These are phyloP conservation scores for Carapus acus DNA, from an alignment of 2,797 vertebrate genomes.

Conservation along the genomic window DNA sequence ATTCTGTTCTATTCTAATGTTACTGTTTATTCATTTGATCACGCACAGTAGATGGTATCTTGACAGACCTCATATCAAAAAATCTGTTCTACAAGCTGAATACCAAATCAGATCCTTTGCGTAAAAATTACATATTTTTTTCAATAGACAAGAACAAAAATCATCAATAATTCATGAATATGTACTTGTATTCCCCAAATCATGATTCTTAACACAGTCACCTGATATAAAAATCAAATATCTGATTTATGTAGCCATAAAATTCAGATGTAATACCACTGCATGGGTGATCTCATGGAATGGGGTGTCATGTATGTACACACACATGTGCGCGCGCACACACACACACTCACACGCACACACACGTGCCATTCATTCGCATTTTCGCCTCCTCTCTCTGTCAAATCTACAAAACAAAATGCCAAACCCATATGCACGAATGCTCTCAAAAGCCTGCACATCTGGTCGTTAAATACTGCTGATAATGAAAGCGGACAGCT, in stretches of 20 bases:
- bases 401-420: slow-evolving; percentile 8
- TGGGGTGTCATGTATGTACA: neutral
- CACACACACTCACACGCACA: neutral
- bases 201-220: neutral
- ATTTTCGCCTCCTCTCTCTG: neutral
- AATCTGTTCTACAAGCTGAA: too few species aligned
- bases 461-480: slow-evolving; percentile 15
- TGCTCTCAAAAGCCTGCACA: slow-evolving; percentile 3
- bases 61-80: too few species aligned
- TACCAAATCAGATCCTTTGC: too few species aligned
- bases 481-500: slow-evolving; percentile 10
- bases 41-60: too few species aligned
- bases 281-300: slow-evolving; percentile 1
- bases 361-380: neutral
- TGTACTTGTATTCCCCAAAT: neutral
- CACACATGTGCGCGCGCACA: neutral
- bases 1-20: too few species aligned
- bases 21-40: too few species aligned
- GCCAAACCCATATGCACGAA: neutral
- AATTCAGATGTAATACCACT: slow-evolving; percentile 1
- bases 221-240: neutral
- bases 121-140: too few species aligned
- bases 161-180: neutral
- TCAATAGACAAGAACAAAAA: too few species aligned
- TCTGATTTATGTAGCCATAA: neutral